Evolutionary conservation across 1,140 invertebrate genomes (phyloP), one percentile per base, ranked within the genome.

Genomic region (Drosophila ficusphila): DNA sequence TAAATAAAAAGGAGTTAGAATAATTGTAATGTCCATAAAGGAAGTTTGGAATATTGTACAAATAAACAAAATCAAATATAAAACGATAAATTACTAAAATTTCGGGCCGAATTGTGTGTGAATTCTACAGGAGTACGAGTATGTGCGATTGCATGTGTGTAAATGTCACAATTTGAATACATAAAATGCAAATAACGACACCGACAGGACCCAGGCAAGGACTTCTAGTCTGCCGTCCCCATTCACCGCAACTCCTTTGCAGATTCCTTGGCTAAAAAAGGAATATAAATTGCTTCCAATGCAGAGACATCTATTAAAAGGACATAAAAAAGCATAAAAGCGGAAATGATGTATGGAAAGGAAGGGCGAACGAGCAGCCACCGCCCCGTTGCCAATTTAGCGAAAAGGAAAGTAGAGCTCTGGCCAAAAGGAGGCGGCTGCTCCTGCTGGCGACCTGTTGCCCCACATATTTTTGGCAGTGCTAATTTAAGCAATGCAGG

Each of bases 141-240:
- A 33, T 54, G 67, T 42, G 53, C 47, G 42, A 58, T 49, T 79
- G 60, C 69, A 69, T 85, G 64, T 79, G 46, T 76, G 81, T 79
- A 86, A 79, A 85, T 86, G 79, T 85, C 79, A 85, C 79, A 86
- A 85, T 86, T 85, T 85, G 81, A 85, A 86, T 86, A 85, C 81
- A 85, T 85, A 85, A 85, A 85, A 85, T 85, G 79, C 79, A 85
- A 85, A 85, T 85, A 81, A 71, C 58, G 74, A 60, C 67, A 47
- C 58, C 70, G 74, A 71, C 61, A 52, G 62, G 60, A 52, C 60
- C 34, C 62, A 52, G 58, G 62, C 60, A 42, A 67, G 60, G 44
- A 67, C 42, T 67, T 42, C n/a, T 21, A 23, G 60, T 64, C 60
- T 27, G 29, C 60, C 54, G 16, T 46, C 21, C 39, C 5, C 21